Evolutionary conservation across 2,888 invertebrate species (phyloP).

Genomic region (Pammene aurita): DNA sequence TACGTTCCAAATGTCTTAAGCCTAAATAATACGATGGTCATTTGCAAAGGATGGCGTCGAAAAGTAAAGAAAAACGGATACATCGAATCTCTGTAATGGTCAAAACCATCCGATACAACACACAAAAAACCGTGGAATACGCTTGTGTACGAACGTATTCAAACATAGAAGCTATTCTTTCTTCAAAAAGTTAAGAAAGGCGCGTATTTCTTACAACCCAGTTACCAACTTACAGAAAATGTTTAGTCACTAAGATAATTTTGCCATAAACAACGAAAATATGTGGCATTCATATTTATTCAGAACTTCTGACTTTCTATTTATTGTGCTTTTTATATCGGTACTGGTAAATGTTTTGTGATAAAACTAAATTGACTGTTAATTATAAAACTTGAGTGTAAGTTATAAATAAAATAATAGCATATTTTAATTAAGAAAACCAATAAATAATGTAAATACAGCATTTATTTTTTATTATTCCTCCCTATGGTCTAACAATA

Average conservation of each 20-base stretch:
- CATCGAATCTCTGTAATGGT: no score
- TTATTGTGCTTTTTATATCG: constrained; percentile 33
- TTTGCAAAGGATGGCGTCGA: no score
- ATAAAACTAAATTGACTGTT: constrained; percentile 40
- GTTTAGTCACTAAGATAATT: constrained; percentile 31
- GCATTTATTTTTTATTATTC: not conserved
- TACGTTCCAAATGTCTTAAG: no score
- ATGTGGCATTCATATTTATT: constrained; percentile 41
- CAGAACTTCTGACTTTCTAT: constrained; percentile 34
- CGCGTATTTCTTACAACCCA: constrained; percentile 19
- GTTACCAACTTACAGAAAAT: constrained; percentile 37
- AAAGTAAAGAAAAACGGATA: no score
- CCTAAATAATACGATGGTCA: no score
- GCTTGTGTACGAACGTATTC: no score
- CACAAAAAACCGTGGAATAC: no score
- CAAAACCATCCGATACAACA: no score
- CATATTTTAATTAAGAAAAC: not conserved
- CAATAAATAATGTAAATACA: constrained; percentile 13
- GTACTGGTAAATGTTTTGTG: constrained; percentile 35
- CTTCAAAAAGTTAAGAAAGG: not conserved
- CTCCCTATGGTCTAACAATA: not conserved
- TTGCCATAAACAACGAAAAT: constrained; percentile 33
- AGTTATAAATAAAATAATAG: constrained; percentile 7
- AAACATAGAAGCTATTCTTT: no score
- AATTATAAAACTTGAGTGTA: constrained; percentile 33